Conservation (phyloP, 2,113 vertebrate genomes). For the Dipodomys merriami region DNA sequence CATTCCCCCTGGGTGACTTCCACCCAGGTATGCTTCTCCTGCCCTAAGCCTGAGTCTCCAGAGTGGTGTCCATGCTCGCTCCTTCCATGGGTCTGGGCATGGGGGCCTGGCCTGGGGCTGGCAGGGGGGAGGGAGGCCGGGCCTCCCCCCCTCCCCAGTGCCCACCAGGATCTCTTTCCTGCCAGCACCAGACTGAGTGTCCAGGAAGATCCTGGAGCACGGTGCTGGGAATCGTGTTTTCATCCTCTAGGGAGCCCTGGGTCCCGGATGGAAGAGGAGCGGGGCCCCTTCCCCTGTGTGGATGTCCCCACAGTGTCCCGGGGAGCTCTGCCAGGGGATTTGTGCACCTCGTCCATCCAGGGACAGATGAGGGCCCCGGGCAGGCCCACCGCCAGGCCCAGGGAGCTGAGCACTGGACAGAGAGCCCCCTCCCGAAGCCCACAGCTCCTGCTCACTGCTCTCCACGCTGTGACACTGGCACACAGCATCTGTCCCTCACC, state of each 20-base stretch:
- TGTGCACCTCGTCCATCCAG: accelerated
- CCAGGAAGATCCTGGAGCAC: too few relatives aligned
- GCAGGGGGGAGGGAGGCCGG: accelerated
- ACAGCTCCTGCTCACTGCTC: background rate
- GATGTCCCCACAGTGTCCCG: accelerated
- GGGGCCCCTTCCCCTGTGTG: accelerated
- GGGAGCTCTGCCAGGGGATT: accelerated
- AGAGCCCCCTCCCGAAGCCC: background rate
- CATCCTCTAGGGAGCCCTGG: too few relatives aligned
- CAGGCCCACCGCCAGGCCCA: accelerated
- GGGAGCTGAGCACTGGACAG: background rate
- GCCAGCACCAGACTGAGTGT: too few relatives aligned
- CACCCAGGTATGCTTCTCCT: too few relatives aligned
- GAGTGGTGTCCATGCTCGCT: too few relatives aligned
- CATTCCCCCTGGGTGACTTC: too few relatives aligned
- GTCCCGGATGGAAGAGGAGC: too few relatives aligned
- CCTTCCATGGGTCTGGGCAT: accelerated
- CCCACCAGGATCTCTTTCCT: background rate
- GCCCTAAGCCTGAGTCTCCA: too few relatives aligned
- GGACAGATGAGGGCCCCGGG: background rate
- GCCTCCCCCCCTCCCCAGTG: background rate
- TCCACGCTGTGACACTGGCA: too few relatives aligned
- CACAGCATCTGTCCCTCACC: too few relatives aligned
- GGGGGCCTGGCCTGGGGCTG: accelerated
- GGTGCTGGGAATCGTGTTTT: too few relatives aligned